phyloP scores from a whole-genome alignment of 2,113 vertebrate genomes.

The Telmatochromis sp. region DNA sequence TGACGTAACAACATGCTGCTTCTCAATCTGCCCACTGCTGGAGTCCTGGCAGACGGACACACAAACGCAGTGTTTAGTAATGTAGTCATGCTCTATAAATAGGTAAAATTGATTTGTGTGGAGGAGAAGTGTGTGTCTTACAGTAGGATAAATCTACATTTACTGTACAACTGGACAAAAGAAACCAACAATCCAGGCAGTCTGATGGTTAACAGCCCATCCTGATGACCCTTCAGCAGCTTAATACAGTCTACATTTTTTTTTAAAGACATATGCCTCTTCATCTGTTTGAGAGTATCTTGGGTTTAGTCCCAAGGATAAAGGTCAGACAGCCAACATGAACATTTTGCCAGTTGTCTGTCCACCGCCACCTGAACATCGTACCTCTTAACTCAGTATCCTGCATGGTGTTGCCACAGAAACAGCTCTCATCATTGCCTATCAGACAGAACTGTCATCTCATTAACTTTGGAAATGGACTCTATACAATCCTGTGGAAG shows the following conservation, averaged over 20 bases:
- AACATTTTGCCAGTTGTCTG: not conserved
- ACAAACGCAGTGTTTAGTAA: constrained; percentile 12
- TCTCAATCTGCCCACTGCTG: constrained; percentile 60
- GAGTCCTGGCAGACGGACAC: constrained; percentile 37
- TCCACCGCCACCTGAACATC: not conserved
- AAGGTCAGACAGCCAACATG: not conserved
- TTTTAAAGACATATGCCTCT: not conserved
- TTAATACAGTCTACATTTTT: not conserved
- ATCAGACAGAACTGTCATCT: not conserved
- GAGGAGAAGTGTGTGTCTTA: constrained; percentile 22
- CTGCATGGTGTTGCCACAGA: not conserved
- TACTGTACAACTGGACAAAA: not conserved
- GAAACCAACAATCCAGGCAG: not conserved
- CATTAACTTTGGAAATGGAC: not conserved
- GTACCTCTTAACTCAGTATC: not conserved
- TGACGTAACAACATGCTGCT: constrained; percentile 62
- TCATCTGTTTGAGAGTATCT: not conserved
- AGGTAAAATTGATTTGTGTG: constrained; percentile 51
- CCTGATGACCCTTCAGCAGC: not conserved
- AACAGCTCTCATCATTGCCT: not conserved
- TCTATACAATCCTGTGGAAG: not conserved
- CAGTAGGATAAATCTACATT: not conserved
- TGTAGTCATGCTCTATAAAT: constrained; percentile 52
- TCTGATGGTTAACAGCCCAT: not conserved
- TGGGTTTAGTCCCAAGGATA: not conserved